A percentile compares a stretch with the other conserved stretches of the same genome.
Conservation (phyloP, 2,797 vertebrate species). For the Gobio occitaniae region DNA sequence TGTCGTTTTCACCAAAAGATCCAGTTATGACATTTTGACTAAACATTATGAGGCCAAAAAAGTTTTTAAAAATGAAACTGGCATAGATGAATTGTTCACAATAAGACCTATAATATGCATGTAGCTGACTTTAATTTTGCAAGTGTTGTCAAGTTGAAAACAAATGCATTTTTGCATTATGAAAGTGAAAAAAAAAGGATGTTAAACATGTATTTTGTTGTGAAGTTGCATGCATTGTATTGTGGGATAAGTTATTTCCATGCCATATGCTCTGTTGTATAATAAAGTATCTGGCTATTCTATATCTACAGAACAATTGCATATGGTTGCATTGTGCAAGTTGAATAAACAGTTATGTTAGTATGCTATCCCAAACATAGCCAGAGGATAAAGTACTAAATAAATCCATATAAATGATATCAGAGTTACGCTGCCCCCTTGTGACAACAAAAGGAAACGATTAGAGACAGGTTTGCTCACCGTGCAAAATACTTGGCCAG, state of each 20-base stretch:
- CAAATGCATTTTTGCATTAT: not conserved
- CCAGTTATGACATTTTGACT: not conserved
- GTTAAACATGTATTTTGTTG: not conserved
- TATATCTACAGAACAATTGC: not conserved
- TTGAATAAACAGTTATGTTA: not conserved
- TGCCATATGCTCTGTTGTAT: not conserved
- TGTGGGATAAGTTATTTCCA: not conserved
- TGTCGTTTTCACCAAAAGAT: not conserved
- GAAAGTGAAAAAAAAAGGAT: not conserved
- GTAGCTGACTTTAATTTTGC: too few species aligned
- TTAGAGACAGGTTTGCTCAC: slow-evolving; percentile 64
- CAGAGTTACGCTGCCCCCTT: slow-evolving; percentile 36
- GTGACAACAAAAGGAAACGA: slow-evolving; percentile 18
- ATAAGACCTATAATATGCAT: too few species aligned
- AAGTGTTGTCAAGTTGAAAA: not conserved
- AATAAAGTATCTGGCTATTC: not conserved
- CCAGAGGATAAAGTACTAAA: not conserved
- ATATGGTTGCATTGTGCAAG: not conserved
- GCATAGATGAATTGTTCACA: too few species aligned
- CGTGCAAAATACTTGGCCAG: slow-evolving; percentile 79
- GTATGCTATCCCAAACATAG: not conserved
- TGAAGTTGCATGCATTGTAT: not conserved
- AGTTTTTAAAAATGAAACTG: not conserved
- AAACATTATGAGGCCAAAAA: not conserved
- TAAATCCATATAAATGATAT: not conserved